Evolutionary conservation across 1,140 invertebrate genomes (phyloP).

Genomic region (Paracyclopina nana): DNA sequence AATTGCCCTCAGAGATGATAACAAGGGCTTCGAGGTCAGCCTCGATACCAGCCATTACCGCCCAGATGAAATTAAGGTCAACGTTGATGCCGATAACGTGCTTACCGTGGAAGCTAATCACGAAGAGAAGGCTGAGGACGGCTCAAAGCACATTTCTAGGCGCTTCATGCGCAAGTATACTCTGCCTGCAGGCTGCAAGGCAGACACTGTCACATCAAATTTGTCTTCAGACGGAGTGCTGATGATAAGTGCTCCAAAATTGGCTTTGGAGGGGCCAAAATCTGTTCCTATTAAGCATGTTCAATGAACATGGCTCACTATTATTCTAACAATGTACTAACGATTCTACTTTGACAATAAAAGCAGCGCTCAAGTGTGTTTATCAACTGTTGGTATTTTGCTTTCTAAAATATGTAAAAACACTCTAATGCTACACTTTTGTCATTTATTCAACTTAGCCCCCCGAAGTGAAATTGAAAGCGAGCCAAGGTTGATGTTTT

Average conservation of each 20-base stretch:
- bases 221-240: slow-evolving; percentile 15
- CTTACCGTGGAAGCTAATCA: slow-evolving; percentile 3
- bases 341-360: no score
- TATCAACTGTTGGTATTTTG: no score
- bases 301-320: no score
- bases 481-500: no score
- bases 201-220: slow-evolving; percentile 12
- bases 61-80: slow-evolving; percentile 15
- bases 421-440: no score
- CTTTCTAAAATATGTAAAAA: no score
- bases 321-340: no score
- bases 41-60: slow-evolving; percentile 8
- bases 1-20: slow-evolving; percentile 1
- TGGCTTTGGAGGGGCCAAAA: not conserved
- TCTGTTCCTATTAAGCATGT: slow-evolving; percentile 17
- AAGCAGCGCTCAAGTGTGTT: no score
- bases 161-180: slow-evolving; percentile 15
- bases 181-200: slow-evolving; percentile 8
- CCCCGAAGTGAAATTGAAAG: no score
- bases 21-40: slow-evolving; percentile 12
- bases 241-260: slow-evolving; percentile 9
- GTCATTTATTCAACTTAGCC: no score
- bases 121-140: slow-evolving; percentile 12
- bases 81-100: slow-evolving; percentile 1
- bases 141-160: slow-evolving; percentile 2